These are phyloP conservation scores for Schrankia costaestrigalis DNA, from an alignment of 2,888 invertebrate genomes.

Conservation along the genomic window DNA sequence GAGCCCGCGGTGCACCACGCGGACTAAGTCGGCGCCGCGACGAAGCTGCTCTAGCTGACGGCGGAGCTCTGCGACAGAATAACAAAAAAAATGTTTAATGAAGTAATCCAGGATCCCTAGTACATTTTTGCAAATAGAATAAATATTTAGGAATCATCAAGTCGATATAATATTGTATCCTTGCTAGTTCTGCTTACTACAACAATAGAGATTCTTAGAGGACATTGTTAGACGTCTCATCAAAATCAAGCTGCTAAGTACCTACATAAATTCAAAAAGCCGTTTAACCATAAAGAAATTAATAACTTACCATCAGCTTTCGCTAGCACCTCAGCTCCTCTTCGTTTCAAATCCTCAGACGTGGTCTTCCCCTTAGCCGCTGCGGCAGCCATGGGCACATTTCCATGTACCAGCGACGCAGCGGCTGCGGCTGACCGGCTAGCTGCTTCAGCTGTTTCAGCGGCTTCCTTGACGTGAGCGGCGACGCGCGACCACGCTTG, in stretches of 20 bases:
- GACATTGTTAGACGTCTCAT: too few species aligned
- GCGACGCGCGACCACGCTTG: constrained; percentile 83
- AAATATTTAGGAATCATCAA: too few species aligned
- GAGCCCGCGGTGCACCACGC: constrained; percentile 61
- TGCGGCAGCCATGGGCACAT: constrained; percentile 69
- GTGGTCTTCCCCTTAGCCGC: constrained; percentile 75
- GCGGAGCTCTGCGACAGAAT: constrained; percentile 40
- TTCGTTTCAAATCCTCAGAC: constrained; percentile 76
- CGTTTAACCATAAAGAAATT: too few species aligned
- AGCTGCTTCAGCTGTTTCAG: constrained; percentile 60
- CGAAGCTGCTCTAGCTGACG: constrained; percentile 50
- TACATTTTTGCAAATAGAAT: too few species aligned
- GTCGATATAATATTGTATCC: too few species aligned
- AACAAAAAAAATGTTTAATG: background rate
- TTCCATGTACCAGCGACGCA: constrained; percentile 53
- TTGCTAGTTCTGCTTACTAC: too few species aligned
- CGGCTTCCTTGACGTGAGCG: constrained; percentile 62
- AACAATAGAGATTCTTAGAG: too few species aligned
- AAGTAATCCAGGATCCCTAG: too few species aligned
- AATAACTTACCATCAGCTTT: constrained; percentile 60
- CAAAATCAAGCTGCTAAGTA: background rate
- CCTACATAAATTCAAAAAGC: background rate
- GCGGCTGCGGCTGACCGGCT: constrained; percentile 57
- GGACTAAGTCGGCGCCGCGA: constrained; percentile 60
- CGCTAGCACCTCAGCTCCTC: constrained; percentile 68